Base-by-base conservation (phyloP, 2,888 invertebrate species). In the Cheiracanthium punctorium region DNA sequence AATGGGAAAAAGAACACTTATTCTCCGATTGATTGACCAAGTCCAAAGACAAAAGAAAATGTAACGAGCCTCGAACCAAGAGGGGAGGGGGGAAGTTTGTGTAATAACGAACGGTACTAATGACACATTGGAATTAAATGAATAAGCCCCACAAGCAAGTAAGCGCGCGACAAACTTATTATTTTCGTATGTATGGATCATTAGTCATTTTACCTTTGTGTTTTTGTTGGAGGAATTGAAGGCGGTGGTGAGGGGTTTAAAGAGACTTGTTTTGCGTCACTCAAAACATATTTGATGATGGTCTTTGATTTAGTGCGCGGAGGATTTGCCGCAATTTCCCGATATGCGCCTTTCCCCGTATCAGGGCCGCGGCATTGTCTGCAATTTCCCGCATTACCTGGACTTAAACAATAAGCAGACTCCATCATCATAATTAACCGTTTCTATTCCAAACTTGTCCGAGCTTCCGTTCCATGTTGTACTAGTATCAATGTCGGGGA, bases 341-440 rank as follows among this genome's bases (percentile, higher is more conserved):
- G 79, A 79, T 79, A 79, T 41, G 77, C 52, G 65, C 58, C 37
- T 29, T 64, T 73, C 65, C 77, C n/a, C 69, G 74, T 30, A 72
- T 67, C 75, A 58, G 58, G 58, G 58, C 64, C 41, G n/a, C 32
- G 48, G 32, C 73, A 79, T 79, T 74, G 73, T 79, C 24, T 37
- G 37, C 41, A 24, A 17, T 41, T 48, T 76, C 65, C 76, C 79
- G 79, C 69, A 73, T 79, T 84, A 84, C 84, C 84, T 84, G 84
- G 84, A 67, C 77, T 65, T 67, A 71, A 86, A 86, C 80, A 86
- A 86, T 80, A 86, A 72, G 73, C 67, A 69, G 76, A 67, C 84
- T 77, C 80, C 85, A 79, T 86, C 85, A 86, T 86, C 85, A 86
- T 86, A 86, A 86, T 86, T 86, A 86, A 80, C 85, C 70, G 80